Evolutionary conservation across 2,888 invertebrate species (phyloP).

Genomic region (Esperia sulphurella): DNA sequence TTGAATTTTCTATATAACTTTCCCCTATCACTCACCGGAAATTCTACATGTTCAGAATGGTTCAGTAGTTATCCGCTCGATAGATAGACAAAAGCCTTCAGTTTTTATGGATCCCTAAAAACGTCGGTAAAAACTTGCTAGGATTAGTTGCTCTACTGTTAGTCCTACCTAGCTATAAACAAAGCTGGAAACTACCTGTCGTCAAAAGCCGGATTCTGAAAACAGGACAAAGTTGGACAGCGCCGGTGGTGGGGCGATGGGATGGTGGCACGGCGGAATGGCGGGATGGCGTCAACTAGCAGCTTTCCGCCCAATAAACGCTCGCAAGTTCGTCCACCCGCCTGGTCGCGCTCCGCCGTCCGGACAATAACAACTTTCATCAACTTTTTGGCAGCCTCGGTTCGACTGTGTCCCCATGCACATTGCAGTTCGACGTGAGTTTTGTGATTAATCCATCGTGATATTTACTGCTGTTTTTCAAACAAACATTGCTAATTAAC

Average conservation of each 20-base stretch:
- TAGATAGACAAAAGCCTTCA: too few relatives aligned
- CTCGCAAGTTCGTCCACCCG: slow-evolving; percentile 30
- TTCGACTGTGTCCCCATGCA: slow-evolving; percentile 23
- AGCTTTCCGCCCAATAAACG: slow-evolving; percentile 53
- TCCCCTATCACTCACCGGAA: too few relatives aligned
- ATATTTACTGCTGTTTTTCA: not conserved
- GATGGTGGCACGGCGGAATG: slow-evolving; percentile 5
- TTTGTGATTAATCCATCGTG: slow-evolving; percentile 8
- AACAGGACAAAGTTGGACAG: slow-evolving; percentile 41
- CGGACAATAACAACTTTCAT: slow-evolving; percentile 41
- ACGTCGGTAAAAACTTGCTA: too few relatives aligned
- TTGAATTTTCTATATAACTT: too few relatives aligned
- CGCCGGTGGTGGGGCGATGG: slow-evolving; percentile 11
- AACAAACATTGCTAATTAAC: too few relatives aligned
- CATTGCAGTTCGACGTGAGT: slow-evolving; percentile 19
- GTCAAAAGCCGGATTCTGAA: slow-evolving; percentile 29
- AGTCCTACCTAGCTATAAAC: not conserved
- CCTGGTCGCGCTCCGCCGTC: slow-evolving; percentile 24
- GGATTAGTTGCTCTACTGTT: not conserved
- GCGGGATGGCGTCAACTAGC: slow-evolving; percentile 20
- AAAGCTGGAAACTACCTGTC: slow-evolving; percentile 12
- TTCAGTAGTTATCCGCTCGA: too few relatives aligned
- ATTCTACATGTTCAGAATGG: too few relatives aligned
- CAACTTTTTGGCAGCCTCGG: slow-evolving; percentile 43
- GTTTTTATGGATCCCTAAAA: too few relatives aligned